Evolutionary conservation across 2,113 vertebrate genomes (phyloP), one percentile per base, ranked within the genome.

Genomic region (Mellivora capensis): DNA sequence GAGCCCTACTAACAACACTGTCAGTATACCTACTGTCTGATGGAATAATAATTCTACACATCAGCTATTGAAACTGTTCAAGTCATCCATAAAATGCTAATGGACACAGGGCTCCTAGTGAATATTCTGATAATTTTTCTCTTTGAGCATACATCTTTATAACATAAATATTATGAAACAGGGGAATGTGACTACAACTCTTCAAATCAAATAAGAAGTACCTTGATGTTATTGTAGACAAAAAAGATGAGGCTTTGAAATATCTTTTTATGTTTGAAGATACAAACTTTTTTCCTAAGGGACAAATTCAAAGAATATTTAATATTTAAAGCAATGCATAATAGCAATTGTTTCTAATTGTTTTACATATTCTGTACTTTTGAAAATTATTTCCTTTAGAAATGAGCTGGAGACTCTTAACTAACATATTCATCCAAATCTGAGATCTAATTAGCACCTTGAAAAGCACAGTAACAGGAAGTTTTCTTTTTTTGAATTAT

Each of bases 321-420:
- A 96, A 80, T 62, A 94, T 97, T 93, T 97, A 98, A 54, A 93
- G 82, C 61, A 96, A 97, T 97, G 72, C 42, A 71, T 90, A 97
- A 79, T 27, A 98, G 84, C 77, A 97, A 31, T 97, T 98, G 93
- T 98, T 98, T 96, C 89, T 96, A 94, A 98, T 95, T 97, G 88
- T 95, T 88, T 79, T 94, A 96, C 6, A n/a, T 9, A 47, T 85
- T 95, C 25, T 84, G 0, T 79, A 69, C 49, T 93, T 62, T 80
- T 93, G 4, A 3, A 74, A 97, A 79, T 93, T 88, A 79, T 69
- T 94, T 94, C 76, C 79, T 76, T 90, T 72, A 97, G 77, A 90
- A 98, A 95, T 80, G 94, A 98, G 25, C 27, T 93, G 39, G 79
- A 97, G 91, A 96, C 1, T 64, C 17, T 93, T 87, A 76, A 86